A percentile compares a stretch with the other conserved stretches of the same genome.
phyloP scores from a whole-genome alignment of 37 sponge, comb jelly and placozoan genomes.

The Oopsacas minuta region DNA sequence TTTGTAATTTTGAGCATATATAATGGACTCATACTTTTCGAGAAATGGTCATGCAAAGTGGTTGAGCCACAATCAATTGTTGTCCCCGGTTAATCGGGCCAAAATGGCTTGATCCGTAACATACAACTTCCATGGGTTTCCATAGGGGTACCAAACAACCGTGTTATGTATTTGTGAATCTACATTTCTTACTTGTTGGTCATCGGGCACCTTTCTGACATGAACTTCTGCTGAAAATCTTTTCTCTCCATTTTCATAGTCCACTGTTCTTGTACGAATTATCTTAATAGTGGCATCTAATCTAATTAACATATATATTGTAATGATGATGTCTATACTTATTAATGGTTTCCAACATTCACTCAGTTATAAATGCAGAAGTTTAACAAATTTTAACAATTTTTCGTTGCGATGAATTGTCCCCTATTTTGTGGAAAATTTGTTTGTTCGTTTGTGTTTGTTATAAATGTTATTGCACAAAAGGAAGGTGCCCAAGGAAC shows the following conservation, averaged over 20 bases:
- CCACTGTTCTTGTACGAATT: constrained; percentile 24
- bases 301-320: constrained; percentile 19
- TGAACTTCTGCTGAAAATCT: constrained; percentile 48
- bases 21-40: too few relatives aligned
- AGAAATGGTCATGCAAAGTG: too few relatives aligned
- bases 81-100: neutral
- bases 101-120: neutral
- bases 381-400: too few relatives aligned
- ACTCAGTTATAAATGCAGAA: too few relatives aligned
- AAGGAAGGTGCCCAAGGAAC: neutral
- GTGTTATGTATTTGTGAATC: too few relatives aligned
- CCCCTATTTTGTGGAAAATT: too few relatives aligned
- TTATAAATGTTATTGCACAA: neutral
- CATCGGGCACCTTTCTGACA: constrained; percentile 75
- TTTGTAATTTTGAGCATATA: too few relatives aligned
- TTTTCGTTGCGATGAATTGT: too few relatives aligned
- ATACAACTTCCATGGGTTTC: neutral
- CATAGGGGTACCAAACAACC: neutral
- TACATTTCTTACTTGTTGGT: constrained; percentile 39
- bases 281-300: constrained; percentile 54
- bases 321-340: neutral
- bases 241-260: neutral
- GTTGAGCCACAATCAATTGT: too few relatives aligned
- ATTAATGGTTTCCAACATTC: too few relatives aligned
- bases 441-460: neutral